Conservation (phyloP, 2,797 vertebrate genomes). For the Chanos chanos region DNA sequence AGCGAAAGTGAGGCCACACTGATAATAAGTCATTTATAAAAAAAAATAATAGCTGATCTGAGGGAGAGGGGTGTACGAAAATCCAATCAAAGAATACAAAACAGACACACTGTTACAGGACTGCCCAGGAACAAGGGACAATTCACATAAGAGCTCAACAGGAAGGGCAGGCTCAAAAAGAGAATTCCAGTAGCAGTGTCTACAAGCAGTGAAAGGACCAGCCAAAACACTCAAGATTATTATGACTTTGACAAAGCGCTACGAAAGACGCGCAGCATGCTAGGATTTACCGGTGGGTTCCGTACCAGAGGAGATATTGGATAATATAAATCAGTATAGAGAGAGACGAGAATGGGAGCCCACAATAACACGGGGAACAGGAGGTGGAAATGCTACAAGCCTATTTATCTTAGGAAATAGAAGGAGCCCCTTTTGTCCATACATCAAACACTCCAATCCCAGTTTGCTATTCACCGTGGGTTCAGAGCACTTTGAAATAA, state of each 20-base stretch:
- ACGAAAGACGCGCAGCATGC: conserved; percentile 31
- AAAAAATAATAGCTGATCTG: conserved; percentile 24
- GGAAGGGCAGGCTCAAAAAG: conserved; percentile 24
- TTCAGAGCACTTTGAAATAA: conserved; percentile 33
- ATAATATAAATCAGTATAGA: conserved; percentile 36
- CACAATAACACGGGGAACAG: conserved; percentile 18
- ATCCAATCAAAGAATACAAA: conserved; percentile 29
- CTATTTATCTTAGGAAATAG: conserved; percentile 37
- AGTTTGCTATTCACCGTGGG: conserved; percentile 22
- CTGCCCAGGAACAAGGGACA: conserved; percentile 27
- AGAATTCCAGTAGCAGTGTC: conserved; percentile 21
- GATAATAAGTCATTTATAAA: conserved; percentile 25
- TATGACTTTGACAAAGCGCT: conserved; percentile 20
- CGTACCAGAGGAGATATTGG: conserved; percentile 32
- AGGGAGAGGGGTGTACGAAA: conserved; percentile 35
- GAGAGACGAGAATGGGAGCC: conserved; percentile 21
- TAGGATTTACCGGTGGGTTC: conserved; percentile 29
- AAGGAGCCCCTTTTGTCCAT: conserved; percentile 20
- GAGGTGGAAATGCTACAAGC: conserved; percentile 32
- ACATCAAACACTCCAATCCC: conserved; percentile 24
- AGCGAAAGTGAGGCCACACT: neutral
- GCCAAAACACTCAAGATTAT: conserved; percentile 31
- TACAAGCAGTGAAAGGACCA: conserved; percentile 29
- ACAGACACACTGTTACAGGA: conserved; percentile 23
- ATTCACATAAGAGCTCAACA: conserved; percentile 22